A percentile compares a stretch with the other conserved stretches of the same genome.
phyloP scores from a whole-genome alignment of 1,140 invertebrate species.

The Zaprionus nigranus region DNA sequence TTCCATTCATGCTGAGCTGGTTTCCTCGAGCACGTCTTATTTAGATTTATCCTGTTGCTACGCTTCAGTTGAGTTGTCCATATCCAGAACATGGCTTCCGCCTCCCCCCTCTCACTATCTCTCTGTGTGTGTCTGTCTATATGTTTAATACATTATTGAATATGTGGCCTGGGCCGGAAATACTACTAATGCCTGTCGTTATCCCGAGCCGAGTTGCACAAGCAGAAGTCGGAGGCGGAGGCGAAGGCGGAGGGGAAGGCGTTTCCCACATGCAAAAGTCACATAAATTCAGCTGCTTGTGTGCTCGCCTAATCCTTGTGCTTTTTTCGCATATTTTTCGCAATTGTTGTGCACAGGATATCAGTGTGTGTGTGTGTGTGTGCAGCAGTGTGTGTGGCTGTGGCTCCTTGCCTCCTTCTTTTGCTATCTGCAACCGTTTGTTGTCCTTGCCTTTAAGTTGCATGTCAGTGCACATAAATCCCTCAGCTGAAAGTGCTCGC shows the following conservation, averaged over 20 bases:
- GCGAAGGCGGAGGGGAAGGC: not conserved
- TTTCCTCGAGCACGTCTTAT: slow-evolving; percentile 74
- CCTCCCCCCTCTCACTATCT: slow-evolving; percentile 21
- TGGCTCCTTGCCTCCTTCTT: slow-evolving; percentile 16
- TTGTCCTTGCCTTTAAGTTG: slow-evolving; percentile 80
- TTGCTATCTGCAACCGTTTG: slow-evolving; percentile 59
- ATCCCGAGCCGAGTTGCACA: not conserved
- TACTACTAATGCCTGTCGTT: slow-evolving; percentile 74
- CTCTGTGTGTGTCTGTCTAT: slow-evolving; percentile 42
- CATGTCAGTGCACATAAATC: slow-evolving; percentile 82
- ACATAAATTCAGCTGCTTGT: slow-evolving; percentile 64
- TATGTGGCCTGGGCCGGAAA: slow-evolving; percentile 76
- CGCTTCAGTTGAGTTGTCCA: slow-evolving; percentile 80
- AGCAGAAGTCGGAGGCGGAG: not conserved
- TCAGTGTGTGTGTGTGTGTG: slow-evolving; percentile 13
- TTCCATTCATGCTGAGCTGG: slow-evolving; percentile 10
- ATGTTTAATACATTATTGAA: slow-evolving; percentile 78
- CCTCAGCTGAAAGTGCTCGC: slow-evolving; percentile 75
- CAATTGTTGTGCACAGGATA: slow-evolving; percentile 63
- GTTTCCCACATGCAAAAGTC: slow-evolving; percentile 69
- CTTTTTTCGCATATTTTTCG: slow-evolving; percentile 70
- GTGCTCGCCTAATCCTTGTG: slow-evolving; percentile 67
- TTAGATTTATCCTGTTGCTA: slow-evolving; percentile 78
- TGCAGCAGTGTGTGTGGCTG: too few species aligned
- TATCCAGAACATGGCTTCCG: slow-evolving; percentile 43